Evolutionary conservation across 2,888 invertebrate species (phyloP).

Genomic region (Blastobasis lacticolella): DNA sequence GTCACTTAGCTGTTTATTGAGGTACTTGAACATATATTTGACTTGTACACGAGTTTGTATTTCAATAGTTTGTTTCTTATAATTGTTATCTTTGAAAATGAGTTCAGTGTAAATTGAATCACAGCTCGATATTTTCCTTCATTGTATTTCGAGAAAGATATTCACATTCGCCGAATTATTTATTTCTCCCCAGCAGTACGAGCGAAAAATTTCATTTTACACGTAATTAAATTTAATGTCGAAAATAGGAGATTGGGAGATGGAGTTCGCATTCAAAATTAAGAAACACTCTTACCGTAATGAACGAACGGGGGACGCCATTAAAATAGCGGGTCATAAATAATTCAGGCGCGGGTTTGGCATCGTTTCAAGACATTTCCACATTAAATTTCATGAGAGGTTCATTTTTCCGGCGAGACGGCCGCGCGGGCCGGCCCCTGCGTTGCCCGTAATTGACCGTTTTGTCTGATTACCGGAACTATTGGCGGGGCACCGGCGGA

Average conservation of each 20-base stretch:
- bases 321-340: conserved; percentile 70
- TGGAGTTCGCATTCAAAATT: conserved; percentile 53
- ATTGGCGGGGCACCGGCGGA: conserved; percentile 16
- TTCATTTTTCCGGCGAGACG: conserved; percentile 60
- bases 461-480: conserved; percentile 24
- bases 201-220: conserved; percentile 9
- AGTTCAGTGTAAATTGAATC: too few relatives aligned
- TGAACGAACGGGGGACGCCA: conserved; percentile 62
- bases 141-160: too few relatives aligned
- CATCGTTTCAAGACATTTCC: conserved; percentile 71
- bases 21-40: too few relatives aligned
- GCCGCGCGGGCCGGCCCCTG: conserved; percentile 21
- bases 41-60: too few relatives aligned
- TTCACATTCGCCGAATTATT: too few relatives aligned
- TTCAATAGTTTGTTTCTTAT: too few relatives aligned
- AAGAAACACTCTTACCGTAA: conserved; percentile 64
- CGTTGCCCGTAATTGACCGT: conserved; percentile 34
- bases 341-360: conserved; percentile 69
- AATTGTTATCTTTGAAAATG: too few relatives aligned
- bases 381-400: conserved; percentile 73
- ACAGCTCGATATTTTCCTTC: too few relatives aligned
- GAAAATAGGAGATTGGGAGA: conserved; percentile 37
- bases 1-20: too few relatives aligned
- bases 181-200: too few relatives aligned
- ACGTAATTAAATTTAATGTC: conserved; percentile 20